Conservation (phyloP, 1,140 invertebrate species). For the Tetragonula clypearis region DNA sequence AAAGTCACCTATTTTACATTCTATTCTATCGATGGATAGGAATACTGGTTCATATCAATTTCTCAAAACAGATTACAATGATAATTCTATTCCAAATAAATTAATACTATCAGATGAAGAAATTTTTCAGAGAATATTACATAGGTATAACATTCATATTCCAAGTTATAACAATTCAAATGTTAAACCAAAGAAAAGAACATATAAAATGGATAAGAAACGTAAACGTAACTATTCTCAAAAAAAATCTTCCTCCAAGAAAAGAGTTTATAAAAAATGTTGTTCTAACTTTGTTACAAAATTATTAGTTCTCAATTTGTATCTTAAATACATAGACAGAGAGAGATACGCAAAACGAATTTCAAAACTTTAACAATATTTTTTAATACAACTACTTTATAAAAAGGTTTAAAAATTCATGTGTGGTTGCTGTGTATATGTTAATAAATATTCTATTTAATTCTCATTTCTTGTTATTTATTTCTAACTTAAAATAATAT, state of each 20-base stretch:
- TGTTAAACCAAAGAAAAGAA: slow-evolving; percentile 28
- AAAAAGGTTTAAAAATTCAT: slow-evolving; percentile 34
- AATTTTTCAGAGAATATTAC: not conserved
- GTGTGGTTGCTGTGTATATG: slow-evolving; percentile 39
- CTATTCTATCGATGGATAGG: not conserved
- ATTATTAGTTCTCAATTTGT: slow-evolving; percentile 71
- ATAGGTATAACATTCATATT: slow-evolving; percentile 35
- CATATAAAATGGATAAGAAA: slow-evolving; percentile 13
- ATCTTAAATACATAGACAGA: slow-evolving; percentile 65
- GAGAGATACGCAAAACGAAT: slow-evolving; percentile 17
- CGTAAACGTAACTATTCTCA: slow-evolving; percentile 7
- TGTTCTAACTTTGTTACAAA: slow-evolving; percentile 59
- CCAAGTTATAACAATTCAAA: slow-evolving; percentile 20
- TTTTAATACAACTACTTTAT: slow-evolving; percentile 7
- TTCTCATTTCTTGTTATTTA: slow-evolving; percentile 40
- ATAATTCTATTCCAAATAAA: not conserved
- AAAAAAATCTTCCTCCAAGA: not conserved
- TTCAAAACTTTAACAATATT: not conserved
- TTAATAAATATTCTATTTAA: slow-evolving; percentile 44
- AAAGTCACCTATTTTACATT: not conserved
- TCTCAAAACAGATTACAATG: not conserved
- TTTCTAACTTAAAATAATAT: slow-evolving; percentile 13
- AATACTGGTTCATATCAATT: not conserved
- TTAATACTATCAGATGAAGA: not conserved
- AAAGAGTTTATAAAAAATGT: slow-evolving; percentile 1